These are phyloP conservation scores for Steatocranus sp. DNA, from an alignment of 2,797 vertebrate genomes.

Conservation along the genomic window DNA sequence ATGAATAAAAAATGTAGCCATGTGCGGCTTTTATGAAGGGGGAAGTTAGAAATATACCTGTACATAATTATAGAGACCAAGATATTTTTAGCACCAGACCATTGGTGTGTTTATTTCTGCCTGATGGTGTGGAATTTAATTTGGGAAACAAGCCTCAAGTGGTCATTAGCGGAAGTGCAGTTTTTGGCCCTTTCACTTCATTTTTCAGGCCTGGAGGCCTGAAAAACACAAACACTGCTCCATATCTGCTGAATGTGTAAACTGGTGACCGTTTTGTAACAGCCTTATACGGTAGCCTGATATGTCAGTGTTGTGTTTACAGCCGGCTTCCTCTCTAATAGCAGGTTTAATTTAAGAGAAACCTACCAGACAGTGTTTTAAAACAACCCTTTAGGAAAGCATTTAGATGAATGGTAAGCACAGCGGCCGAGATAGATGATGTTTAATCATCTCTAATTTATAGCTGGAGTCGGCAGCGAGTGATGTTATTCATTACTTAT, in stretches of 20 bases:
- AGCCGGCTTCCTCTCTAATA: not conserved
- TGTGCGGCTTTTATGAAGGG: not conserved
- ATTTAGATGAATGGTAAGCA: not conserved
- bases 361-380: not conserved
- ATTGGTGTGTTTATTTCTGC: not conserved
- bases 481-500: slow-evolving; percentile 1
- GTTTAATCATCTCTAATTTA: slow-evolving; percentile 1
- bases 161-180: not conserved
- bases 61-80: not conserved
- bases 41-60: not conserved
- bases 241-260: not conserved
- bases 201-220: not conserved
- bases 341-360: not conserved
- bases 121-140: not conserved
- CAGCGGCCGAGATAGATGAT: not conserved
- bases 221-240: not conserved
- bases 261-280: not conserved
- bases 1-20: not conserved
- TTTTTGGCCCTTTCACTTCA: not conserved
- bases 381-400: not conserved
- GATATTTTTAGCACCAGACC: not conserved
- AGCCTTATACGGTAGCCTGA: not conserved
- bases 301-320: not conserved
- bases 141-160: not conserved
- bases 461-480: not conserved